phyloP scores from a whole-genome alignment of 2,113 vertebrate species.

The Brachyhypopomus gauderio region DNA sequence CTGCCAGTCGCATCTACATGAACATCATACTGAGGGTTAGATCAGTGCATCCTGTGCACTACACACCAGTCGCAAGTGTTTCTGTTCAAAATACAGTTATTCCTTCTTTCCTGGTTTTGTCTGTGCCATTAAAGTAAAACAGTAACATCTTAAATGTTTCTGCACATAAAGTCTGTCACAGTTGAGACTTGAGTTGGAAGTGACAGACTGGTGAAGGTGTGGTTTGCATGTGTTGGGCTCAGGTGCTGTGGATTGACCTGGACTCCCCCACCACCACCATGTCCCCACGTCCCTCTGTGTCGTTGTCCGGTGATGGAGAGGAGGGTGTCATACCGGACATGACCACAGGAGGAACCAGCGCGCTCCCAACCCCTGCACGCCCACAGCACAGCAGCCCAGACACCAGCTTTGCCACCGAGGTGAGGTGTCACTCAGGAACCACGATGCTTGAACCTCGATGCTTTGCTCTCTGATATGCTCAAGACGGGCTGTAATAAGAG shows the following conservation, averaged over 20 bases:
- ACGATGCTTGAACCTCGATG: neutral
- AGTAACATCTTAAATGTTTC: neutral
- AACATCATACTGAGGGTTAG: constrained; percentile 85
- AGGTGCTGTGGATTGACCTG: constrained; percentile 84
- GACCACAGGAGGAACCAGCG: constrained; percentile 65
- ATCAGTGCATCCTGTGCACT: neutral
- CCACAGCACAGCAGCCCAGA: constrained; percentile 79
- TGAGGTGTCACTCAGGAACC: constrained; percentile 49
- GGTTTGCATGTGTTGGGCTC: neutral
- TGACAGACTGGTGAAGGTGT: neutral
- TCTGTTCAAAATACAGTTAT: neutral
- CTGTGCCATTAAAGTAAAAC: too few species aligned
- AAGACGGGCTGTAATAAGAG: neutral
- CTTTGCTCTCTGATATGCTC: neutral
- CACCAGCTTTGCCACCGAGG: constrained; percentile 81
- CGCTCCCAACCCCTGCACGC: constrained; percentile 62
- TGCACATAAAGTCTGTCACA: neutral
- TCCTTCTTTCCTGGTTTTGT: neutral
- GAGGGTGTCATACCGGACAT: constrained; percentile 60
- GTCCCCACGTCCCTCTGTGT: constrained; percentile 58
- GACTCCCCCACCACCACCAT: constrained; percentile 66
- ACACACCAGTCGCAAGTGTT: neutral
- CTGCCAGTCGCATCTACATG: constrained; percentile 82
- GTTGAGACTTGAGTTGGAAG: neutral
- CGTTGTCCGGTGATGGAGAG: constrained; percentile 50